phyloP scores from a whole-genome alignment of 2,888 invertebrate genomes.

The Agrypnus murinus region DNA sequence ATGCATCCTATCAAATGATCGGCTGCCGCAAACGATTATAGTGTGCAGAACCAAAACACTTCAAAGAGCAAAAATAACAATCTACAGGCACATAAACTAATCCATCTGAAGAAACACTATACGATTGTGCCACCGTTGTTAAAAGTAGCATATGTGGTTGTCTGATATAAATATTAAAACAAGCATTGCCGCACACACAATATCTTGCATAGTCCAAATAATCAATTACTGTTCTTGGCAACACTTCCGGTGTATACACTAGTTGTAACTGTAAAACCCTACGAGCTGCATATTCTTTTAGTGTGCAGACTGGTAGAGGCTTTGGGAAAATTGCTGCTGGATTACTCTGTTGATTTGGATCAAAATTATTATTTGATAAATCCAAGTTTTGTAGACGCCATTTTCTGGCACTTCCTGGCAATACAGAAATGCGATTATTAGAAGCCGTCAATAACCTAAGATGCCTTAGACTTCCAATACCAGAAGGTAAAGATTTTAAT shows the following conservation, averaged over 20 bases:
- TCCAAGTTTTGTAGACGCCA: slow-evolving; percentile 75
- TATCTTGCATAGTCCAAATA: slow-evolving; percentile 77
- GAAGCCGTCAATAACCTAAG: slow-evolving; percentile 75
- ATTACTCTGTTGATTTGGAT: slow-evolving; percentile 54
- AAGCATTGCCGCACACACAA: slow-evolving; percentile 76
- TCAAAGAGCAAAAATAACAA: slow-evolving; percentile 77
- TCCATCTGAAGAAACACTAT: slow-evolving; percentile 68
- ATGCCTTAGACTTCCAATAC: slow-evolving; percentile 76
- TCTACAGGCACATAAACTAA: slow-evolving; percentile 73
- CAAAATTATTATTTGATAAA: slow-evolving; percentile 75
- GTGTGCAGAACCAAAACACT: slow-evolving; percentile 68
- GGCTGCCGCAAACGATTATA: slow-evolving; percentile 66
- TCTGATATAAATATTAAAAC: slow-evolving; percentile 64
- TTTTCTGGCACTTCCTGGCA: slow-evolving; percentile 78
- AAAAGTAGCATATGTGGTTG: slow-evolving; percentile 68
- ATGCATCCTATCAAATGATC: slow-evolving; percentile 72
- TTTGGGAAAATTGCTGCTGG: slow-evolving; percentile 55
- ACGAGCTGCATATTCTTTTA: slow-evolving; percentile 75
- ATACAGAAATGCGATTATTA: slow-evolving; percentile 72
- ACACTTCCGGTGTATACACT: slow-evolving; percentile 74
- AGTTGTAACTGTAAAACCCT: slow-evolving; percentile 73
- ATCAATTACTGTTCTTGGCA: slow-evolving; percentile 76
- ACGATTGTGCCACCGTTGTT: slow-evolving; percentile 70
- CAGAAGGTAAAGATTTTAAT: slow-evolving; percentile 76
- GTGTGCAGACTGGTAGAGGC: slow-evolving; percentile 70